Base-by-base conservation (phyloP, 2,797 vertebrate species). In the Hapalemur alaotrensis region DNA sequence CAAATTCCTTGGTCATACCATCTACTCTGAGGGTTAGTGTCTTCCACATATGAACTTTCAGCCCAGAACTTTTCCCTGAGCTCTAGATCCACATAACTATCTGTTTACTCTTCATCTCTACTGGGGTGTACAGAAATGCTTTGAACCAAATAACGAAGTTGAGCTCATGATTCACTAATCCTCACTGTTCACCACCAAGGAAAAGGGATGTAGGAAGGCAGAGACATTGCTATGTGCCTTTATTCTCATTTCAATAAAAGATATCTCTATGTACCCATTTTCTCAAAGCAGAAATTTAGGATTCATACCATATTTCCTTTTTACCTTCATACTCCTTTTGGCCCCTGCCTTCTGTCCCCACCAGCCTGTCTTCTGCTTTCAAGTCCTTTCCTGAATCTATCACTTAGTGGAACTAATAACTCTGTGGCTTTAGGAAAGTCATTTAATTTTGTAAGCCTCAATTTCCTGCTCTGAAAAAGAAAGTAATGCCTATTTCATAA, bases 251-350 rank as follows among this genome's bases (percentile, higher is more conserved):
- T 61, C 70, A 78, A 76, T 50, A 43, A 89, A 89, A 11, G 14
- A 54, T 91, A 63, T 73, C 43, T 92, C 32, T 75, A 35, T 46
- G 32, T 0, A 63, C 1, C 18, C 11, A 17, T 30, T 75, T 92
- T 95, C 67, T 73, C 54, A 97, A 88, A 88, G 61, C 61, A 97
- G 59, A 96, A 90, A 78, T 78, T 86, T 81, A 89, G 17, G 20
- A 63, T 65, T 85, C 18, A 69, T 84, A 72, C 11, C 4, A 41
- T 30, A 87, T 38, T 57, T 88, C 30, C 83, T 9, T 20, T 7
- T 87, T 84, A 88, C 15, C 4, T 28, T 92, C 43, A 72, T 48
- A 61, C 6, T 7, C 23, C 6, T 65, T 95, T 94, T 92, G 32
- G 23, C 1, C 6, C 18, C 30, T 52, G 1, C 10, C 2, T 57